phyloP scores from a whole-genome alignment of 2,888 invertebrate genomes.

The Polymixis lichenea region DNA sequence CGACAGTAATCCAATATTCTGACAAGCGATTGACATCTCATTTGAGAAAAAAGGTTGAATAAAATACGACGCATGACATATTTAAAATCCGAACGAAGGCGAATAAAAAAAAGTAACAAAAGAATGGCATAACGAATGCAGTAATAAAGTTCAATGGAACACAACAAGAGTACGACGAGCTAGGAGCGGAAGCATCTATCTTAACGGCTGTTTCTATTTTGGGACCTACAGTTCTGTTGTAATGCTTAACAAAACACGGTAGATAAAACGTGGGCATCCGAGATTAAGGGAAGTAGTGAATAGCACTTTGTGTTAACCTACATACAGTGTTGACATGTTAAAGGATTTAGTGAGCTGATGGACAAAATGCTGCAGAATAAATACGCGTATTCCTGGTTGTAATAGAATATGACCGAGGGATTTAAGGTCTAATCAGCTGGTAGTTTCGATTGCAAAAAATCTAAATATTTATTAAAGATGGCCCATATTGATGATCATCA shows the following conservation, averaged over 20 bases:
- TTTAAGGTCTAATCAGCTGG: neutral
- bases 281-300: constrained; percentile 18
- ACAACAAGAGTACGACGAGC: constrained; percentile 30
- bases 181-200: constrained; percentile 59
- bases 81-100: neutral
- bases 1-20: constrained; percentile 43
- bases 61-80: constrained; percentile 3
- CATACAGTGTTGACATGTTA: neutral
- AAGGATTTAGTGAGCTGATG: neutral
- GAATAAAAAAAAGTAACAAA: constrained; percentile 15
- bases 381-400: neutral
- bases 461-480: neutral
- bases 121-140: constrained; percentile 29
- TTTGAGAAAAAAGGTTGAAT: constrained; percentile 17
- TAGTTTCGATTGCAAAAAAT: neutral
- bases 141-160: constrained; percentile 50
- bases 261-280: constrained; percentile 34
- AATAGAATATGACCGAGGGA: neutral
- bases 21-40: constrained; percentile 29
- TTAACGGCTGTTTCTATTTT: constrained; percentile 55
- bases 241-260: constrained; percentile 44
- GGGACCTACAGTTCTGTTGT: constrained; percentile 43
- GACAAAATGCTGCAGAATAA: neutral
- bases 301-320: constrained; percentile 4
- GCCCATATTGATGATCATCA: neutral